Conservation (phyloP, 2,113 vertebrate genomes). For the Phylloscopus trochiloides region DNA sequence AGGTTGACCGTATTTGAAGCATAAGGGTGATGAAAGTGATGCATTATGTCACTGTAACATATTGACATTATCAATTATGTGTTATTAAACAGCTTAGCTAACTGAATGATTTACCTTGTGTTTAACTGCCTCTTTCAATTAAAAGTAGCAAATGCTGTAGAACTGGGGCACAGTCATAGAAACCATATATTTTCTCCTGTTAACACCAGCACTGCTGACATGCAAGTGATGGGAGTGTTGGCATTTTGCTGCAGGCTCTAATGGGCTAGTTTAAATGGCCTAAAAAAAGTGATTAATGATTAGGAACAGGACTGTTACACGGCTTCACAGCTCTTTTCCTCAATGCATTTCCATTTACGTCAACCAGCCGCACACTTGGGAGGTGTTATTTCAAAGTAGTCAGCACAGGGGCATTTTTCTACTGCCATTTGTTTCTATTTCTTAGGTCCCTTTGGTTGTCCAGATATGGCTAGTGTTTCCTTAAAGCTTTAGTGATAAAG, state of each 20-base stretch:
- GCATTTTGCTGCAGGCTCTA: constrained; percentile 66
- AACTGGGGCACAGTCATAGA: constrained; percentile 40
- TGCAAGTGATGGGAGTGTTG: constrained; percentile 47
- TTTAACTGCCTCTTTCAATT: constrained; percentile 77
- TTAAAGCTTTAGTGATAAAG: constrained; percentile 2
- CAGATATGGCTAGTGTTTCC: background rate
- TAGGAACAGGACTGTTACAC: constrained; percentile 51
- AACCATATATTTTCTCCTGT: constrained; percentile 75
- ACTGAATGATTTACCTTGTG: constrained; percentile 72
- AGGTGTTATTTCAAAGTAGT: constrained; percentile 50
- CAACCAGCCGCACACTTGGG: constrained; percentile 24
- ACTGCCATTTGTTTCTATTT: constrained; percentile 52
- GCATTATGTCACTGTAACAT: constrained; percentile 50
- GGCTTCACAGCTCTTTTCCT: constrained; percentile 47
- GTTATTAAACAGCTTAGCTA: constrained; percentile 72
- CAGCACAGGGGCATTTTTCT: background rate
- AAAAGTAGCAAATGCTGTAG: constrained; percentile 67
- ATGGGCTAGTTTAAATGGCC: constrained; percentile 60
- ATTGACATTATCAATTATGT: constrained; percentile 71
- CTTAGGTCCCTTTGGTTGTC: background rate
- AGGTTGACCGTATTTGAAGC: constrained; percentile 15
- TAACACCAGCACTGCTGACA: constrained; percentile 66
- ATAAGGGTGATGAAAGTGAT: constrained; percentile 67
- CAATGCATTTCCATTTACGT: constrained; percentile 45
- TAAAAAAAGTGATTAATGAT: constrained; percentile 64